These are phyloP conservation scores for Bubo blakistoni DNA, from an alignment of 2,113 vertebrate genomes.

Conservation along the genomic window DNA sequence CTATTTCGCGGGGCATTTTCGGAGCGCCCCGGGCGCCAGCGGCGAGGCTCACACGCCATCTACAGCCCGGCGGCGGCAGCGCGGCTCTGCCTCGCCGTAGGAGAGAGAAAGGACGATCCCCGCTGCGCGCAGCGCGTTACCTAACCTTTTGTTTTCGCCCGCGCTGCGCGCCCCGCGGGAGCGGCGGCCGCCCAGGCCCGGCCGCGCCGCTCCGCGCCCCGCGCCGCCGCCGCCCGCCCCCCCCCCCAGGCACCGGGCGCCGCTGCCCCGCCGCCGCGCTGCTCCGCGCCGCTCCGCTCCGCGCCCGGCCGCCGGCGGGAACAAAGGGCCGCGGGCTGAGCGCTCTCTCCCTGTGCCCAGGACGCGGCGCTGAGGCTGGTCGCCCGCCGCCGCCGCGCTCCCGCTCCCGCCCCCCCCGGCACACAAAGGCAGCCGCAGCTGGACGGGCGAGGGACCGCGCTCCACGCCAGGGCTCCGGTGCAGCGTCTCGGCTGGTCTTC, in stretches of 20 bases:
- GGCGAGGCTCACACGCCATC: slow-evolving; percentile 59
- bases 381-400: slow-evolving; percentile 42
- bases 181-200: background rate
- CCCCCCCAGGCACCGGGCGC: background rate
- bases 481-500: slow-evolving; percentile 64
- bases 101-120: background rate
- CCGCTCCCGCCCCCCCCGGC: background rate
- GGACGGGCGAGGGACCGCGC: slow-evolving; percentile 59
- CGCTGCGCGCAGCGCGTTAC: background rate
- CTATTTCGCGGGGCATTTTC: slow-evolving; percentile 35
- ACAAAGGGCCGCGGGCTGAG: slow-evolving; percentile 19
- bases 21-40: slow-evolving; percentile 10
- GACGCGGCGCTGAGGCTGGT: slow-evolving; percentile 51
- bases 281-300: background rate
- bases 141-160: background rate
- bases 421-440: slow-evolving; percentile 65
- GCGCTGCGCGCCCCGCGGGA: background rate
- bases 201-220: background rate
- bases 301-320: background rate
- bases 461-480: slow-evolving; percentile 51
- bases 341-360: slow-evolving; percentile 34
- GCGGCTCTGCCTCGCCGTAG: background rate
- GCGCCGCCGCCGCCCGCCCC: background rate
- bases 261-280: background rate
- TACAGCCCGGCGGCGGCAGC: slow-evolving; percentile 56